Conservation (phyloP, 2,888 invertebrate species). For the Zhengitettix transpicula region DNA sequence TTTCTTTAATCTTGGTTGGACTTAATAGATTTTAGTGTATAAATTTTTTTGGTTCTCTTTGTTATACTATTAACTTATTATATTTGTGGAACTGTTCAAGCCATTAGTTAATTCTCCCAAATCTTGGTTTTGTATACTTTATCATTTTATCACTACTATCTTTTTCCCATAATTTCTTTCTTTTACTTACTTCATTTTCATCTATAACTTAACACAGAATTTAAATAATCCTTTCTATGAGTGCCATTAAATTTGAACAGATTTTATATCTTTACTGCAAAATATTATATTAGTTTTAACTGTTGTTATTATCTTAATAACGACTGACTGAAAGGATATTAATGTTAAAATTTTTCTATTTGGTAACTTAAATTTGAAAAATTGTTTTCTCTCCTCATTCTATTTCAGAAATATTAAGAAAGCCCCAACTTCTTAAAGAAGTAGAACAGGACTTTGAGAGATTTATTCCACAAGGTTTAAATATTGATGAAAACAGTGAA, state of each 20-base stretch:
- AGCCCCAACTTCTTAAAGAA: not conserved
- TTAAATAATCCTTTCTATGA: not conserved
- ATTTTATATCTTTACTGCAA: not conserved
- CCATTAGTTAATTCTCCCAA: no score
- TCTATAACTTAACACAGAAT: no score
- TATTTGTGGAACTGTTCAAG: no score
- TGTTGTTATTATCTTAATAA: slow-evolving; percentile 11
- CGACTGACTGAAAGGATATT: not conserved
- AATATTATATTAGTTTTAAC: slow-evolving; percentile 15
- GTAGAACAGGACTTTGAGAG: slow-evolving; percentile 15
- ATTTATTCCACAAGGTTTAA: not conserved
- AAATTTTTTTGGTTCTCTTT: no score
- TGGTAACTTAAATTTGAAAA: not conserved
- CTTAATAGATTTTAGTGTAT: no score
- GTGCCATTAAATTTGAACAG: slow-evolving; percentile 5
- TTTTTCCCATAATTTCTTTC: no score
- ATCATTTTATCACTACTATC: no score
- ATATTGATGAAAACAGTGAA: not conserved
- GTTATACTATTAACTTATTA: no score
- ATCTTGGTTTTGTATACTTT: no score
- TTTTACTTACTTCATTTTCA: no score
- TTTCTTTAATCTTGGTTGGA: no score
- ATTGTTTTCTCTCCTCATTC: slow-evolving; percentile 14
- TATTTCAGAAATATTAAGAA: slow-evolving; percentile 8
- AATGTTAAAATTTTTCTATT: not conserved